phyloP scores from a whole-genome alignment of 1,140 invertebrate genomes.

The Nebria ingens region DNA sequence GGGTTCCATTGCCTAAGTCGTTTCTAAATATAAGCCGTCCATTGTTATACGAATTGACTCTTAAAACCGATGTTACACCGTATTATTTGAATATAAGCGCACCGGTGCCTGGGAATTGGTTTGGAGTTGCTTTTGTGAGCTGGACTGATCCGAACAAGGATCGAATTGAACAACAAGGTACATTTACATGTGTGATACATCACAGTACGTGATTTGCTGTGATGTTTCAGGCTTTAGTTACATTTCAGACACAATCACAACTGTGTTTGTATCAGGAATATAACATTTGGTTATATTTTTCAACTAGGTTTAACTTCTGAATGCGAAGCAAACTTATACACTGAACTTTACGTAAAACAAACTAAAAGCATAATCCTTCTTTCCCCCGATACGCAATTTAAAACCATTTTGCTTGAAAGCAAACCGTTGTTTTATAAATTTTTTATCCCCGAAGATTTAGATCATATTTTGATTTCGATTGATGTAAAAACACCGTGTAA shows the following conservation, averaged over 20 bases:
- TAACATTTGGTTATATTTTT: too few relatives aligned
- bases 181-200: slow-evolving; percentile 14
- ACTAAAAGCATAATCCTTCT: slow-evolving; percentile 1
- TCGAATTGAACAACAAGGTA: slow-evolving; percentile 63
- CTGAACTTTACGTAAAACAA: slow-evolving; percentile 18
- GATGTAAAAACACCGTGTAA: slow-evolving; percentile 24
- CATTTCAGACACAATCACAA: too few relatives aligned
- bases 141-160: slow-evolving; percentile 58
- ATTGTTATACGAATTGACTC: slow-evolving; percentile 32
- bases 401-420: slow-evolving; percentile 17
- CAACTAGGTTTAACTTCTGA: slow-evolving; percentile 22
- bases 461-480: slow-evolving; percentile 25
- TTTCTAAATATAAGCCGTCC: slow-evolving; percentile 42
- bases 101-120: slow-evolving; percentile 68
- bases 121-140: slow-evolving; percentile 61
- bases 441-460: slow-evolving; percentile 31
- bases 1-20: slow-evolving; percentile 53
- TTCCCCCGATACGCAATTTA: slow-evolving; percentile 15
- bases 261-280: too few relatives aligned
- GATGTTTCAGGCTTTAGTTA: too few relatives aligned
- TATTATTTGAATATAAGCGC: slow-evolving; percentile 44
- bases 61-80: slow-evolving; percentile 39
- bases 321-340: slow-evolving; percentile 23
- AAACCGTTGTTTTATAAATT: slow-evolving; percentile 33
- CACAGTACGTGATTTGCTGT: slow-evolving; percentile 7